These are phyloP conservation scores for Eremobia ochroleuca DNA, from an alignment of 2,888 invertebrate genomes.

Conservation along the genomic window DNA sequence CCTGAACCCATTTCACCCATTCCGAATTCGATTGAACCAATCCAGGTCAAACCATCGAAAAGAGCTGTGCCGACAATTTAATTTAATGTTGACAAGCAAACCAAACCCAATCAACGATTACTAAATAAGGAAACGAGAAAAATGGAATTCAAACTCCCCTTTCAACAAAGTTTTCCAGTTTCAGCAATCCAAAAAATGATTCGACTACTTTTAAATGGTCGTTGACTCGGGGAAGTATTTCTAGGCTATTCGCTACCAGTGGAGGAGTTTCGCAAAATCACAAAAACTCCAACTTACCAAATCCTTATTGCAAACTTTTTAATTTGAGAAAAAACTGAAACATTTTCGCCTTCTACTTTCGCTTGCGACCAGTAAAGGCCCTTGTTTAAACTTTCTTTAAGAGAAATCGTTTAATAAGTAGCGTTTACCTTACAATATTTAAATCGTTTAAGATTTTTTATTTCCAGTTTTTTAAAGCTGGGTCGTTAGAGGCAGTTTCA, in stretches of 20 bases:
- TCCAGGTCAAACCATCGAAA: slow-evolving; percentile 58
- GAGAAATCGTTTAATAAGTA: slow-evolving; percentile 58
- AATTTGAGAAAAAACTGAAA: slow-evolving; percentile 73
- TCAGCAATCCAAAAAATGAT: slow-evolving; percentile 57
- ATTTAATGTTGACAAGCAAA: slow-evolving; percentile 37
- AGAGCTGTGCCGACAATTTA: slow-evolving; percentile 47
- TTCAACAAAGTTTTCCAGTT: slow-evolving; percentile 46
- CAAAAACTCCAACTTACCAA: slow-evolving; percentile 49
- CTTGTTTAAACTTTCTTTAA: slow-evolving; percentile 71
- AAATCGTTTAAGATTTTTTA: slow-evolving; percentile 45
- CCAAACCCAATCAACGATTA: slow-evolving; percentile 43
- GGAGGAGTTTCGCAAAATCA: slow-evolving; percentile 33
- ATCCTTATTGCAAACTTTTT: slow-evolving; percentile 71
- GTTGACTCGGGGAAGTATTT: slow-evolving; percentile 51
- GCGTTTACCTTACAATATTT: slow-evolving; percentile 44
- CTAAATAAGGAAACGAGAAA: slow-evolving; percentile 43
- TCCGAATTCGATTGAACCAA: slow-evolving; percentile 60
- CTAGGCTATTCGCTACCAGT: slow-evolving; percentile 43
- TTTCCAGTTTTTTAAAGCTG: slow-evolving; percentile 30
- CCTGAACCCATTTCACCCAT: slow-evolving; percentile 54
- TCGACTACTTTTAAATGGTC: slow-evolving; percentile 55
- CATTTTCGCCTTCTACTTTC: slow-evolving; percentile 64
- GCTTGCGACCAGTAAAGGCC: slow-evolving; percentile 62
- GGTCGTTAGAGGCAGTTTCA: slow-evolving; percentile 26
- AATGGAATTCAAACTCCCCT: slow-evolving; percentile 44